phyloP scores from a whole-genome alignment of 1,140 invertebrate genomes.

The Asobara japonica region DNA sequence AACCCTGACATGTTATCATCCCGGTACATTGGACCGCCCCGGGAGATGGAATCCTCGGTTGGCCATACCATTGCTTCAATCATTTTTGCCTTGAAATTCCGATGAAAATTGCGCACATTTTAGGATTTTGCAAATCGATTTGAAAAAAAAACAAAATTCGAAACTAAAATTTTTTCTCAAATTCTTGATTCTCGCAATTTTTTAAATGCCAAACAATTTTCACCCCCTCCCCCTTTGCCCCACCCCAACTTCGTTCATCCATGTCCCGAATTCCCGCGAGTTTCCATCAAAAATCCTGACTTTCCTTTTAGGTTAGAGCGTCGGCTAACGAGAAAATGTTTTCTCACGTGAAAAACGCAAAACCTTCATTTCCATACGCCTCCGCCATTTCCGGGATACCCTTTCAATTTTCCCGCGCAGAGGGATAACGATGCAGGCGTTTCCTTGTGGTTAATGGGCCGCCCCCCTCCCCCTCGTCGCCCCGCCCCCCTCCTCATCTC shows the following conservation, averaged over 20 bases:
- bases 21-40: neutral
- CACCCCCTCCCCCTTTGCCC: too few relatives aligned
- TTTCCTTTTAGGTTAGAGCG: neutral
- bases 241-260: too few relatives aligned
- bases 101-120: too few relatives aligned
- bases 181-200: neutral
- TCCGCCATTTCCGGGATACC: slow-evolving; percentile 4
- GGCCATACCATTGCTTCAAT: too few relatives aligned
- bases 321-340: slow-evolving; percentile 2
- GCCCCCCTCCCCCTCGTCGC: too few relatives aligned
- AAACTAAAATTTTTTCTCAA: neutral
- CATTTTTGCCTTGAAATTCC: too few relatives aligned
- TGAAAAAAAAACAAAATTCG: neutral
- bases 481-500: too few relatives aligned
- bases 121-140: too few relatives aligned
- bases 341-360: neutral
- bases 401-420: slow-evolving; percentile 1
- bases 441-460: neutral
- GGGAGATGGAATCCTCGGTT: too few relatives aligned
- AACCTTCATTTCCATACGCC: slow-evolving; percentile 12
- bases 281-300: too few relatives aligned
- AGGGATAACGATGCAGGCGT: slow-evolving; percentile 14
- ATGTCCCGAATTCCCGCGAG: too few relatives aligned
- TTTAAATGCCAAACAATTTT: too few relatives aligned
- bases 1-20: neutral